Percentiles rank a stretch among this genome's conserved stretches.
phyloP scores from a whole-genome alignment of 2,797 vertebrate genomes.

The Anolis apletophallus region DNA sequence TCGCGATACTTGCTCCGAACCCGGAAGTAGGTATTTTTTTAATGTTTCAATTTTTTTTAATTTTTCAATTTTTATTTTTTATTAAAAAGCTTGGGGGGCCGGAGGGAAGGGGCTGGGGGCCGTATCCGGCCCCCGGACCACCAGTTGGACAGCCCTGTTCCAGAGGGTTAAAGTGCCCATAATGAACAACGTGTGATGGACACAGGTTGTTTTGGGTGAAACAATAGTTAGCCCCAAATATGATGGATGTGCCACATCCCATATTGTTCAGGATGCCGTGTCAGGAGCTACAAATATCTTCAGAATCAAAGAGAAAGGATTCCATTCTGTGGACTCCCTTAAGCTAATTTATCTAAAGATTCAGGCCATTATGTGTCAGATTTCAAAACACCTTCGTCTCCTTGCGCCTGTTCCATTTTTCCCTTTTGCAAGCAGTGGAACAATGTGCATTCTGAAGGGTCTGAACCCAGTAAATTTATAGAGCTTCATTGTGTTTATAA shows the following conservation, averaged over 20 bases:
- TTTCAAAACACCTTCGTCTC: background rate
- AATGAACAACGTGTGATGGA: background rate
- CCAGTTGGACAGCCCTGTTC: no score
- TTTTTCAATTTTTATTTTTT: no score
- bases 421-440: no score
- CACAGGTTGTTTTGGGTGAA: background rate
- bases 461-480: background rate
- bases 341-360: background rate
- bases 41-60: no score
- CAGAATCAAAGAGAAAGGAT: background rate
- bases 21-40: no score
- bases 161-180: background rate
- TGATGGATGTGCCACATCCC: background rate
- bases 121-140: no score
- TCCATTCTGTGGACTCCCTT: background rate
- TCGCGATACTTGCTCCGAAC: no score
- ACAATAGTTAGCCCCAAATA: background rate
- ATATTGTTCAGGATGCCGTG: background rate
- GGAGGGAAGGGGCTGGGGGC: no score
- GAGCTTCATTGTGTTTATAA: background rate
- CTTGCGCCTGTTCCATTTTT: background rate
- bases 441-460: background rate
- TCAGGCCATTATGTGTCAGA: background rate
- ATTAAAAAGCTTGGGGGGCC: no score
- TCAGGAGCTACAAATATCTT: background rate